Base-by-base conservation (phyloP, 1,140 invertebrate genomes). In the Anastrepha ludens region DNA sequence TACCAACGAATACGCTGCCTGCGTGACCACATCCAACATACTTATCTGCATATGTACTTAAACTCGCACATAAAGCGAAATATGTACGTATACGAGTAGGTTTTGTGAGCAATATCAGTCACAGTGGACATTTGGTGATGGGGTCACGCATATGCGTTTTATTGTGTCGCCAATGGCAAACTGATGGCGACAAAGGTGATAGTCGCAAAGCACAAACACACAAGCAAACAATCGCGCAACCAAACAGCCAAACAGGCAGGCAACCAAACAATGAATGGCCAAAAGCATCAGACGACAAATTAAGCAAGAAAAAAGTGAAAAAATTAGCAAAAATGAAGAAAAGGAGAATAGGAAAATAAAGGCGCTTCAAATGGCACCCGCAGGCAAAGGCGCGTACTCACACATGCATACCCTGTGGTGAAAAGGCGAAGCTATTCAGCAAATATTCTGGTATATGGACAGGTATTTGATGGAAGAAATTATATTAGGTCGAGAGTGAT, bases 131-230 rank as follows among this genome's bases (percentile, higher is more conserved):
- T 81, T 81, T 81, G 74, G 74, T 41, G 47, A 50, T 59, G 67
- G 47, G 86, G 65, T 87, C 67, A 87, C 86, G 86, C 86, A 87
- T 78, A 59, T 74, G 58, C 65, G 86, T 74, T 87, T 87, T 62
- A 87, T 87, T 55, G 50, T 74, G 47, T 74, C 86, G 62, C 62
- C 47, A 70, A 55, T 87, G 65, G 67, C 44, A 39, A 87, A 39
- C 70, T 74, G 55, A 78, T 41, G 50, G 50, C 65, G 13, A 87
- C 17, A 58, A 59, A 74, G 55, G 86, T 47, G 41, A 87, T 74
- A 74, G 59, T 78, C 13, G 20, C 17, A 65, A 15, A 6, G 17
- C 39, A n/a, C 67, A 67, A 67, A 3, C 11, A 13, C 11, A 20
- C 65, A 67, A 11, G 65, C 11, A 15, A 13, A n/a, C 60, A 62